Percentiles rank a stretch among this genome's conserved stretches.
These are phyloP conservation scores for Drosophila rhopaloa DNA, from an alignment of 1,140 invertebrate species.

Conservation along the genomic window DNA sequence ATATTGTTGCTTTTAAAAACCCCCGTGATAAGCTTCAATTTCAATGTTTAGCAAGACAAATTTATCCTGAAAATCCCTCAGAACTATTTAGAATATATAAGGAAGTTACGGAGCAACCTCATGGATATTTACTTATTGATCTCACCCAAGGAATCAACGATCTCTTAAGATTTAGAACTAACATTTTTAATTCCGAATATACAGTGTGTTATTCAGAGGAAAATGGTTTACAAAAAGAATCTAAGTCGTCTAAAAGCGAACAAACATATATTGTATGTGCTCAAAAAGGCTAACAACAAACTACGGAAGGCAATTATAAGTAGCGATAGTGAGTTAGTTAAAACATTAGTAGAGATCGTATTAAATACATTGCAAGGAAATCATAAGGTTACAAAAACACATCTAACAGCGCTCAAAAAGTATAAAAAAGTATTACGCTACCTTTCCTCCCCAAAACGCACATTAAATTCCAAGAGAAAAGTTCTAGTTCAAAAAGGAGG, in stretches of 20 bases:
- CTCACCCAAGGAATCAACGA: conserved; percentile 2
- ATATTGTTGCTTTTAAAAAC: conserved; percentile 7
- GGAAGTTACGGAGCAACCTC: background rate
- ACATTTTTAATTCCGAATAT: background rate
- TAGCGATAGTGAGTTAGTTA: background rate
- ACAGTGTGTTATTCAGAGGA: background rate
- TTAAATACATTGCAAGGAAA: background rate
- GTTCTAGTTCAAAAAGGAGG: too few relatives aligned
- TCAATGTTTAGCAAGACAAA: conserved; percentile 12
- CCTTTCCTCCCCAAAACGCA: background rate
- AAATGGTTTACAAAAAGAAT: conserved; percentile 23
- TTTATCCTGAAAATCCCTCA: conserved; percentile 3
- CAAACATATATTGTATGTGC: too few relatives aligned
- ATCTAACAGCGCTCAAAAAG: background rate
- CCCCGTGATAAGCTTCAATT: conserved; percentile 6
- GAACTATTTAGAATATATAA: conserved; percentile 13
- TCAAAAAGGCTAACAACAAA: background rate
- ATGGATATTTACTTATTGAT: conserved; percentile 17
- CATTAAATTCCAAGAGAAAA: background rate
- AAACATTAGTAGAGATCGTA: background rate
- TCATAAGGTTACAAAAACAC: background rate
- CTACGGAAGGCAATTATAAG: conserved; percentile 6
- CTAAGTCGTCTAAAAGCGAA: conserved; percentile 6
- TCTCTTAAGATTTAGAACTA: conserved; percentile 4
- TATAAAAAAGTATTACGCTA: background rate